A percentile compares a stretch with the other conserved stretches of the same genome.
Evolutionary conservation across 2,113 vertebrate species (phyloP).

Genomic region (rabbit (Oryctolagus cuniculus)): mOryCun1.1 NC_091447.1:49703001-49703500

Average conservation of each 20-base stretch:
- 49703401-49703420: not conserved
- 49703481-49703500: not conserved
- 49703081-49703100: not conserved
- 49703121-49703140: not conserved
- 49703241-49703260: not conserved
- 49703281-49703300: not conserved
- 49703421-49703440: not conserved
- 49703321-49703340: not conserved
- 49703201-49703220: not conserved
- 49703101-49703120: not conserved
- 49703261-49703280: not conserved
- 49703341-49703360: not conserved
- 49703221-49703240: not conserved
- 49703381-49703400: no score
- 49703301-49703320: not conserved
- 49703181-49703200: not conserved
- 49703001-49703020: not conserved
- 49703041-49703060: not conserved
- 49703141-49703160: not conserved
- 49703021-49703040: not conserved
- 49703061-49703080: conserved; percentile 16
- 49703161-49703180: not conserved
- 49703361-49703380: not conserved
- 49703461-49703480: not conserved
- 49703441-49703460: not conserved